These are phyloP conservation scores for Aporophyla nigra DNA, from an alignment of 2,888 invertebrate genomes.

Conservation along the genomic window DNA sequence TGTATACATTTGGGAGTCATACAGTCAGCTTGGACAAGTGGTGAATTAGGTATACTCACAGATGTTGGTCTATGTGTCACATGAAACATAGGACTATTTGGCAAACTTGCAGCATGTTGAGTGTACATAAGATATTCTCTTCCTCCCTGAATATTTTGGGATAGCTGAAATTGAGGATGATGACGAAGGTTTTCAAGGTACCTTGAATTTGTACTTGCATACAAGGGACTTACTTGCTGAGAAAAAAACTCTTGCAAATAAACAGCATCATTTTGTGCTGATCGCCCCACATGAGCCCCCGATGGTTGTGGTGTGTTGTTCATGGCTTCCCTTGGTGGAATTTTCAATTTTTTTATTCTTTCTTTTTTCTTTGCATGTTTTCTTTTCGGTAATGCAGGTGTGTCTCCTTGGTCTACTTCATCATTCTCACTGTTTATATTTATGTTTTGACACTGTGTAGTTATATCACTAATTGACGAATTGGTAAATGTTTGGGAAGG, in stretches of 20 bases:
- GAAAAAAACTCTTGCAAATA: constrained; percentile 80
- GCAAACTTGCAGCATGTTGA: constrained; percentile 72
- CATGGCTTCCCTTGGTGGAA: constrained; percentile 68
- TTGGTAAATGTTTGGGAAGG: constrained; percentile 57
- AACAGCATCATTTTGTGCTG: constrained; percentile 63
- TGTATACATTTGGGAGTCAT: constrained; percentile 79
- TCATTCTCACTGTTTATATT: constrained; percentile 70
- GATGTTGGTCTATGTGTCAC: constrained; percentile 57
- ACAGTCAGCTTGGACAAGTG: constrained; percentile 66
- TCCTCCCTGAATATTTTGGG: constrained; percentile 68
- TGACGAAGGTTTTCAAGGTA: constrained; percentile 84
- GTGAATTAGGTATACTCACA: constrained; percentile 71
- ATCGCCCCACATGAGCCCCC: constrained; percentile 54
- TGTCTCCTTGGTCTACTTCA: constrained; percentile 65
- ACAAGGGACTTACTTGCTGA: constrained; percentile 78
- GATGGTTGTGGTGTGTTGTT: constrained; percentile 63
- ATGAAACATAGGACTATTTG: constrained; percentile 72
- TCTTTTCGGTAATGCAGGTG: constrained; percentile 68
- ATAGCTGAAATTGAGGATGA: constrained; percentile 83
- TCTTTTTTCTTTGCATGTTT: constrained; percentile 82
- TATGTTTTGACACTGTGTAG: constrained; percentile 69
- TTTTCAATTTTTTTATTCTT: constrained; percentile 77
- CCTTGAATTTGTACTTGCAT: constrained; percentile 79
- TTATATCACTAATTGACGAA: constrained; percentile 65
- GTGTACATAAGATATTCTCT: constrained; percentile 52